Conservation (phyloP, 1,140 invertebrate genomes). For the Episyrphus balteatus region DNA sequence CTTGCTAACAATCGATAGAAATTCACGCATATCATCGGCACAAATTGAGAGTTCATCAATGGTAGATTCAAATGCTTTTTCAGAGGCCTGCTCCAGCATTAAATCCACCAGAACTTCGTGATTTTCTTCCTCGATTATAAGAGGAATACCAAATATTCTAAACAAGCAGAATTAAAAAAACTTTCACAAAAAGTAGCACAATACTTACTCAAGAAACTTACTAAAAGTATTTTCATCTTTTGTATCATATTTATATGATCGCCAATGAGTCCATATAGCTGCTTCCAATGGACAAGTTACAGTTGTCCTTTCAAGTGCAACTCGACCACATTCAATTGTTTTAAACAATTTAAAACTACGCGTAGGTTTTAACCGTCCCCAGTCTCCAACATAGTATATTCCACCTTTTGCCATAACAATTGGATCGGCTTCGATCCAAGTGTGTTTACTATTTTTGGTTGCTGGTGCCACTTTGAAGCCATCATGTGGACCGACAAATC, state of each 20-base stretch:
- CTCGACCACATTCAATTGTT: slow-evolving; percentile 17
- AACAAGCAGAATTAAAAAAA: too few species aligned
- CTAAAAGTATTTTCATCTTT: slow-evolving; percentile 9
- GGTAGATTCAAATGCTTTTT: not conserved
- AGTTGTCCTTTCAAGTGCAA: slow-evolving; percentile 11
- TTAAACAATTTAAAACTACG: slow-evolving; percentile 14
- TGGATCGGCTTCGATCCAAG: slow-evolving; percentile 20
- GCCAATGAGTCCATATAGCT: slow-evolving; percentile 28
- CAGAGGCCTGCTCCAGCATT: slow-evolving; percentile 9
- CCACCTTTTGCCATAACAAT: slow-evolving; percentile 25
- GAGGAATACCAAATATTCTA: slow-evolving; percentile 29
- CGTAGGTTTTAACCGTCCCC: slow-evolving; percentile 16
- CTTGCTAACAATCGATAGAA: slow-evolving; percentile 17
- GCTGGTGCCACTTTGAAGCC: slow-evolving; percentile 8
- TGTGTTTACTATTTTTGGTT: slow-evolving; percentile 10
- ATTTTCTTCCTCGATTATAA: slow-evolving; percentile 17
- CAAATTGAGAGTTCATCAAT: slow-evolving; percentile 15
- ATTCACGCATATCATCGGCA: slow-evolving; percentile 15
- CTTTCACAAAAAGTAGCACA: not conserved
- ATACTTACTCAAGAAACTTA: slow-evolving; percentile 10
- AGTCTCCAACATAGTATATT: slow-evolving; percentile 27
- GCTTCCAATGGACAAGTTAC: slow-evolving; percentile 14
- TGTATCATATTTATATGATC: slow-evolving; percentile 16
- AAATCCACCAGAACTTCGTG: slow-evolving; percentile 14
- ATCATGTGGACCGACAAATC: slow-evolving; percentile 23